Conservation (phyloP, 2,888 invertebrate genomes). For the Teleogryllus oceanicus region DNA sequence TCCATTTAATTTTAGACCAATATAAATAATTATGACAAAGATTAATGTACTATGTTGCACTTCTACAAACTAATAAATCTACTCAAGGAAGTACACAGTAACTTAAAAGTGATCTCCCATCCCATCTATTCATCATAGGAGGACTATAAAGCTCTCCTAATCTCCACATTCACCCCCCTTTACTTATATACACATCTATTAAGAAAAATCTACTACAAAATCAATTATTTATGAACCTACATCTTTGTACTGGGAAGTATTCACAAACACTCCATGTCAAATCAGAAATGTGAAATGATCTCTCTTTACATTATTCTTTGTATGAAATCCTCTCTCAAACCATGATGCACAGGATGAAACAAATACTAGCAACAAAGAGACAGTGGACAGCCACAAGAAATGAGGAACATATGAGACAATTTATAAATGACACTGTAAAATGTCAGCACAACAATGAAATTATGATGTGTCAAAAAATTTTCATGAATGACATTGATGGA, state of each 20-base stretch:
- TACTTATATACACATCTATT: not conserved
- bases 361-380: not conserved
- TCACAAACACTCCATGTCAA: slow-evolving; percentile 9
- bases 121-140: slow-evolving; percentile 2
- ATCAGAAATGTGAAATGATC: not conserved
- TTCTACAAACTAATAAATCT: not conserved
- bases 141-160: not conserved
- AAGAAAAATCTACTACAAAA: not conserved
- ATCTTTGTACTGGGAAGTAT: not conserved
- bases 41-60: not conserved
- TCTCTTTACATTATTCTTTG: not conserved
- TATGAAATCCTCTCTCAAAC: not conserved
- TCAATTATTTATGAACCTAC: not conserved
- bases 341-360: not conserved
- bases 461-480: not conserved
- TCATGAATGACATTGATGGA: slow-evolving; percentile 6
- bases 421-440: not conserved
- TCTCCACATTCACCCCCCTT: not conserved
- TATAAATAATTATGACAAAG: slow-evolving; percentile 9
- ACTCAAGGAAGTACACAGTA: not conserved
- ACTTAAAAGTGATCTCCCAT: slow-evolving; percentile 6
- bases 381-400: not conserved
- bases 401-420: not conserved
- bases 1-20: not conserved
- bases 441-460: not conserved